These are phyloP conservation scores for Oxyscelio sp. DNA, from an alignment of 2,888 invertebrate species.

Conservation along the genomic window DNA sequence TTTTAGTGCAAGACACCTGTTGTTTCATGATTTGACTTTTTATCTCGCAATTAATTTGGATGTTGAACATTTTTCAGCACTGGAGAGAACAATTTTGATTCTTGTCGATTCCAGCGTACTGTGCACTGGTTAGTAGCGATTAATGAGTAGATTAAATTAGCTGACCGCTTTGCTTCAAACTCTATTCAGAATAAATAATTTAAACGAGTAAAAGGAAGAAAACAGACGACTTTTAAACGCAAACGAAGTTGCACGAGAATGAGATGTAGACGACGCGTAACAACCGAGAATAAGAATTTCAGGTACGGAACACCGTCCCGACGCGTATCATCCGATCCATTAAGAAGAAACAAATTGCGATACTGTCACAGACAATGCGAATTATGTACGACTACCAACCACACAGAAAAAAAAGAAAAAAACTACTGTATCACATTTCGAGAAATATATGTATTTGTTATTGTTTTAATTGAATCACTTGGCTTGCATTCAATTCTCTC, in stretches of 20 bases:
- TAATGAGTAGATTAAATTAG: slow-evolving; percentile 74
- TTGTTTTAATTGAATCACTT: slow-evolving; percentile 88
- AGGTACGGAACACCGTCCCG: slow-evolving; percentile 72
- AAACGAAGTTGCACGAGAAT: slow-evolving; percentile 64
- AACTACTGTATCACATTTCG: slow-evolving; percentile 88
- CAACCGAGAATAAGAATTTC: slow-evolving; percentile 60
- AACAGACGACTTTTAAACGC: slow-evolving; percentile 51
- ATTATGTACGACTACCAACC: slow-evolving; percentile 83
- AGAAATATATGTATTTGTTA: slow-evolving; percentile 89
- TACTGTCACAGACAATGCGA: slow-evolving; percentile 74
- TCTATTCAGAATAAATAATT: slow-evolving; percentile 68
- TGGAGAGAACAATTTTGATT: slow-evolving; percentile 36
- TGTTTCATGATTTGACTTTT: slow-evolving; percentile 49
- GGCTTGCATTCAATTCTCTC: slow-evolving; percentile 50
- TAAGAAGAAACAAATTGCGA: slow-evolving; percentile 69
- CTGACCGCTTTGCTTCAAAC: slow-evolving; percentile 75
- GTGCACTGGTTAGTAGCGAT: slow-evolving; percentile 75
- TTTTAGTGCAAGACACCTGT: slow-evolving; percentile 53
- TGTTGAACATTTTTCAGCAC: slow-evolving; percentile 38
- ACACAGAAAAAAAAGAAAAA: slow-evolving; percentile 82
- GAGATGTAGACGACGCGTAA: slow-evolving; percentile 65
- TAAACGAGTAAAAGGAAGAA: slow-evolving; percentile 53
- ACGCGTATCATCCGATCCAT: slow-evolving; percentile 77
- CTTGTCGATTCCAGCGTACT: slow-evolving; percentile 69
- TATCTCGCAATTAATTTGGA: slow-evolving; percentile 41